Evolutionary conservation across 35 echinoderm and acorn worm species (phyloP), one percentile per base, ranked within the genome.

Genomic region (Heliocidaris erythrogramma): DNA sequence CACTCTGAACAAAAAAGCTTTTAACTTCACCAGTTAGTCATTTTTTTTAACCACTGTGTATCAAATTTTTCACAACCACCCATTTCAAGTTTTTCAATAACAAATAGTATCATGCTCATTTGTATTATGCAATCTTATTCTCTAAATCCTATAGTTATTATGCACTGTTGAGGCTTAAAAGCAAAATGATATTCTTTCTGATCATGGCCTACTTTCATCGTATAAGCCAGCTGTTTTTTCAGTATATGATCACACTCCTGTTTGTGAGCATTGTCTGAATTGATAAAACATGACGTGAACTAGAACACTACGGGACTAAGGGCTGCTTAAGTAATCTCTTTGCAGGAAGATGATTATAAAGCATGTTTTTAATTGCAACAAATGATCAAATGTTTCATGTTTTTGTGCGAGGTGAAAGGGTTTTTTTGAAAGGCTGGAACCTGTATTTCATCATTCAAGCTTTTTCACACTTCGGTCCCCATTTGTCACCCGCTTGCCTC

Each of bases 301-400:
- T 78, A 24, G 65, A 78, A 78, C 21, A 78, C 65, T 78, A 78
- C 7, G 65, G 21, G 65, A 78, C 65, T 78, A 78, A n/a, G 27
- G 65, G 65, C 65, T 78, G 65, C 18, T 21, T 7, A 78, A 21
- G 65, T 6, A 21, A 21, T 78, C 27, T 24, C 18, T 78, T n/a
- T 24, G 8, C 65, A 78, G 65, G 65, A 78, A 78, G 65, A 78
- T 78, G 65, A 18, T 8, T 78, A 78, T 78, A 78, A 78, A 78
- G 27, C 21, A 78, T 78, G 65, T 78, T 78, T 78, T 78, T 78
- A 78, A 78, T 78, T 78, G 65, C 27, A 78, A n/a, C 65, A 78
- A 78, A 78, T 18, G 17, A 78, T 78, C 65, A 78, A 78, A 78
- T 78, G 65, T 78, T 78, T 78, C 65, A 78, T 78, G 65, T 78